phyloP scores from a whole-genome alignment of 2,888 invertebrate species.

The Tupiocoris notatus region DNA sequence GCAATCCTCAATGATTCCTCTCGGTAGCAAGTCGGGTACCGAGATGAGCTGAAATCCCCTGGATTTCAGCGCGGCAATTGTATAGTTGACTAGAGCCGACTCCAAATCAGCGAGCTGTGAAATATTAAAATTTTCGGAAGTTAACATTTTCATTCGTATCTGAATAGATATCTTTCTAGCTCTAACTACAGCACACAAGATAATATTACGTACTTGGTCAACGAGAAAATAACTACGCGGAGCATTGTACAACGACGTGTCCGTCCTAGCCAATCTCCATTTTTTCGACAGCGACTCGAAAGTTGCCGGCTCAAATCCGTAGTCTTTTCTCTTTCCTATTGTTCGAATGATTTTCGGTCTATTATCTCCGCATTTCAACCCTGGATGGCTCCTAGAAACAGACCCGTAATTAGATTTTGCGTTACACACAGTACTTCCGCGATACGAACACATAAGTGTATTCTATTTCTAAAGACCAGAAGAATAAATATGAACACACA shows the following conservation, averaged over 20 bases:
- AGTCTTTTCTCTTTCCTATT: not conserved
- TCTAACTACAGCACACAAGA: too few species aligned
- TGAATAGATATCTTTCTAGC: too few species aligned
- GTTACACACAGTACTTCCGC: too few species aligned
- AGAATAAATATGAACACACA: too few species aligned
- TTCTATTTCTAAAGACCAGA: too few species aligned
- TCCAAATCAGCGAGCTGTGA: slow-evolving; percentile 74
- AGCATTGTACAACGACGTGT: slow-evolving; percentile 74
- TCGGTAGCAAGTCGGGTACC: slow-evolving; percentile 86
- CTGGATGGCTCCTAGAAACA: slow-evolving; percentile 3
- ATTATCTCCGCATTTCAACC: not conserved
- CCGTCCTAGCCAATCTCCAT: slow-evolving; percentile 67
- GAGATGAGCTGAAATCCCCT: slow-evolving; percentile 74
- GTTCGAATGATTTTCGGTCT: not conserved
- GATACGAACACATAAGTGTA: too few species aligned
- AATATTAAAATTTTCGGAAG: too few species aligned
- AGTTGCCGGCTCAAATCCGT: slow-evolving; percentile 54
- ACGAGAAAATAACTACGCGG: slow-evolving; percentile 79
- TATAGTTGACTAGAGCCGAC: slow-evolving; percentile 75
- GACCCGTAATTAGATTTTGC: too few species aligned
- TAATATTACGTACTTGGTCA: slow-evolving; percentile 56
- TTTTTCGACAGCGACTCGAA: slow-evolving; percentile 67
- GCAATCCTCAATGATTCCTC: slow-evolving; percentile 76
- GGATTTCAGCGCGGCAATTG: slow-evolving; percentile 63
- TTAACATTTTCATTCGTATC: too few species aligned